Conservation (phyloP, 2,888 invertebrate genomes). For the Capitulum mitella region DNA sequence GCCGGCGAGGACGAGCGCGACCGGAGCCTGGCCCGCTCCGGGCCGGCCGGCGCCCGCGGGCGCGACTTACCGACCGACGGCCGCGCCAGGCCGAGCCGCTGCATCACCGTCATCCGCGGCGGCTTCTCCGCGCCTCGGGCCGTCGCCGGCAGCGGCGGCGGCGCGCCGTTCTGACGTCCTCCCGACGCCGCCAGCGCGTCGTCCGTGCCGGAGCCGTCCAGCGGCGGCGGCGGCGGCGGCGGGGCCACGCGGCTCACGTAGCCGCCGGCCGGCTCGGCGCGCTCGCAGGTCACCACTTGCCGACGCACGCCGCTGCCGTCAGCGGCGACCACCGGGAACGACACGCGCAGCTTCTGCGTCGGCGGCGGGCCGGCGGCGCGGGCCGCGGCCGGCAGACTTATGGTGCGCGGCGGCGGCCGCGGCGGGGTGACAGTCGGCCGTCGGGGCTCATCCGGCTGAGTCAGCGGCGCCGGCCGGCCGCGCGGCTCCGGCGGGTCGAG, state of each 20-base stretch:
- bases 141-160: no score
- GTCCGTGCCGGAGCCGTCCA: not conserved
- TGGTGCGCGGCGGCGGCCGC: constrained; percentile 11
- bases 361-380: not conserved
- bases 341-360: not conserved
- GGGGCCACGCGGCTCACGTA: no score
- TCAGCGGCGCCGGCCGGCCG: not conserved
- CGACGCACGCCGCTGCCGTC: not conserved
- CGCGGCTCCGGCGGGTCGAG: not conserved
- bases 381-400: not conserved
- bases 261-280: no score
- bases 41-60: not conserved
- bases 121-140: not conserved
- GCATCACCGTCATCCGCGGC: not conserved
- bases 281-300: constrained; percentile 9
- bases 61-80: not conserved
- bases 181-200: not conserved
- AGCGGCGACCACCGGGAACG: not conserved
- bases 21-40: no score
- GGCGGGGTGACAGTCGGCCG: not conserved
- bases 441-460: not conserved
- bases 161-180: not conserved
- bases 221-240: not conserved
- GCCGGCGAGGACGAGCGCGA: not conserved
- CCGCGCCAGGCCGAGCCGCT: not conserved